phyloP scores from a whole-genome alignment of 1,140 invertebrate genomes.

The Drosophila ambigua region DNA sequence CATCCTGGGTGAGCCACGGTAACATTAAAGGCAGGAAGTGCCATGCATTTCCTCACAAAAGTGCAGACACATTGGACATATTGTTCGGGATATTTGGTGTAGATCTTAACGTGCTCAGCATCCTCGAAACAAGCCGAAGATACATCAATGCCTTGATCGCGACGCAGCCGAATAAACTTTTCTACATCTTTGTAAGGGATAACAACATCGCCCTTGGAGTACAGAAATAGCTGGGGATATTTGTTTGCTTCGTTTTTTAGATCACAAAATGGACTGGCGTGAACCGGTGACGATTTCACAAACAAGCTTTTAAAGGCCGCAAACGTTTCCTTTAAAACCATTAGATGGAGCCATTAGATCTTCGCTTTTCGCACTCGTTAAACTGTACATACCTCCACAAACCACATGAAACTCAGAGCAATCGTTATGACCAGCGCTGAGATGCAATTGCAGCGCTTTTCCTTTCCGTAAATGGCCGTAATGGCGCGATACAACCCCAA shows the following conservation, averaged over 20 bases:
- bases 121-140: slow-evolving; percentile 87
- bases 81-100: slow-evolving; percentile 86
- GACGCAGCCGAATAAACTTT: slow-evolving; percentile 86
- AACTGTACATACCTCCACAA: slow-evolving; percentile 84
- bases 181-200: slow-evolving; percentile 87
- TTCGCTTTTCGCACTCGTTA: background rate
- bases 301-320: slow-evolving; percentile 79
- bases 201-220: slow-evolving; percentile 89
- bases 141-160: slow-evolving; percentile 86
- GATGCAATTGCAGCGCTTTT: slow-evolving; percentile 85
- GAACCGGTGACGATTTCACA: slow-evolving; percentile 64
- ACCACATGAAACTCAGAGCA: slow-evolving; percentile 86
- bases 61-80: slow-evolving; percentile 87
- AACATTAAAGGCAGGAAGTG: slow-evolving; percentile 33
- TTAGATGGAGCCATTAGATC: background rate
- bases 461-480: slow-evolving; percentile 86
- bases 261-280: slow-evolving; percentile 84
- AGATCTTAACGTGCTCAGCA: slow-evolving; percentile 89
- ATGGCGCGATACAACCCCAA: slow-evolving; percentile 86
- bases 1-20: background rate
- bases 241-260: slow-evolving; percentile 84
- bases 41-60: slow-evolving; percentile 87
- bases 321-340: slow-evolving; percentile 63
- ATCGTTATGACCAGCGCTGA: slow-evolving; percentile 86
- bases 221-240: slow-evolving; percentile 90